A percentile compares a stretch with the other conserved stretches of the same genome.
Conservation (phyloP, 2,113 vertebrate genomes). For the Tauraco erythrolophus region DNA sequence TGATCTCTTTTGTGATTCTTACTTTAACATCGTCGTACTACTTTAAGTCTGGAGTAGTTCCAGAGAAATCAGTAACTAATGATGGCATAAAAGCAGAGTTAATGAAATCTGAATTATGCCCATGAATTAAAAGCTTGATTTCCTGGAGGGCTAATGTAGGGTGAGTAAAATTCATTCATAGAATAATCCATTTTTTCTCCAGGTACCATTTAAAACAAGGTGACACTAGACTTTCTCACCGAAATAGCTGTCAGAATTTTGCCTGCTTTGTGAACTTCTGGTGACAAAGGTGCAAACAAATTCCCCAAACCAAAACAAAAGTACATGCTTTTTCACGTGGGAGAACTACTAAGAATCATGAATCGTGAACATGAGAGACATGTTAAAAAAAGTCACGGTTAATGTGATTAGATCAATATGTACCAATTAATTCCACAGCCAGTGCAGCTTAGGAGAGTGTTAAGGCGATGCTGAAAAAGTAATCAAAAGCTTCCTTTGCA, state of each 20-base stretch:
- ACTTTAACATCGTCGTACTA: not conserved
- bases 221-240: not conserved
- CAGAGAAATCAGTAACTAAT: not conserved
- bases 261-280: not conserved
- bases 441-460: not conserved
- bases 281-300: not conserved
- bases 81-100: not conserved
- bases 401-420: not conserved
- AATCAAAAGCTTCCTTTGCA: not conserved
- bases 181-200: not conserved
- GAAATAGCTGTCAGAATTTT: not conserved
- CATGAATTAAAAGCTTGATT: not conserved
- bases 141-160: not conserved
- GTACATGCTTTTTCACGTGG: not conserved
- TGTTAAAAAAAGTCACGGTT: not conserved
- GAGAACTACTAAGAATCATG: not conserved
- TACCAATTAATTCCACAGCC: not conserved
- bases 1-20: not conserved
- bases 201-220: not conserved
- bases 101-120: not conserved
- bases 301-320: not conserved
- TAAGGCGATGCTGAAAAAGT: not conserved
- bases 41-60: not conserved
- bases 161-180: not conserved
- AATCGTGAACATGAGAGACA: not conserved